These are phyloP conservation scores for Bombus consobrinus DNA, from an alignment of 1,140 invertebrate species.

Conservation along the genomic window DNA sequence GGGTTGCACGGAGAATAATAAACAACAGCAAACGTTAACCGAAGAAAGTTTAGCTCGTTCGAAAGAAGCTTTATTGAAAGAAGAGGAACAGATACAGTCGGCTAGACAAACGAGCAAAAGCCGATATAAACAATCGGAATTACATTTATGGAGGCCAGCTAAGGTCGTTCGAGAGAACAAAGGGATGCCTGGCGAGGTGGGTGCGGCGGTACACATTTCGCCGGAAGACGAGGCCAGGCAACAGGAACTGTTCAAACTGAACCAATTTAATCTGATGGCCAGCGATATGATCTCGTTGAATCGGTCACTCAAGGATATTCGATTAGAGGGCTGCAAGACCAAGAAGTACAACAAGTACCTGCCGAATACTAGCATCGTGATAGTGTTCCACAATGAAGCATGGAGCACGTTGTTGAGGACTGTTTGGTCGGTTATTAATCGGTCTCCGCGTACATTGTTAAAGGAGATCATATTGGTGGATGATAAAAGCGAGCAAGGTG, in stretches of 20 bases:
- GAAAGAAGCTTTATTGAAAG: conserved; percentile 31
- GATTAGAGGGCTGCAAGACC: conserved; percentile 92
- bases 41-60: conserved; percentile 54
- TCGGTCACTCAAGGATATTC: conserved; percentile 96
- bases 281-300: conserved; percentile 99
- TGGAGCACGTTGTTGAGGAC: conserved; percentile 98
- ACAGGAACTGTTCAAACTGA: conserved; percentile 98
- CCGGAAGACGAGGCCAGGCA: conserved; percentile 92
- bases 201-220: conserved; percentile 93
- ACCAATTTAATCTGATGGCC: conserved; percentile 99
- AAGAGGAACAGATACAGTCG: conserved; percentile 40
- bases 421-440: conserved; percentile 98
- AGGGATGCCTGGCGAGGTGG: conserved; percentile 93
- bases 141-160: conserved; percentile 89
- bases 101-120: conserved; percentile 41
- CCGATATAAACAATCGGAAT: conserved; percentile 81
- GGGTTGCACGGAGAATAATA: conserved; percentile 82
- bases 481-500: conserved; percentile 96
- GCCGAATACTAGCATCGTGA: conserved; percentile 96
- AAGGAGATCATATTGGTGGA: conserved; percentile 98
- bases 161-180: conserved; percentile 87
- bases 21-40: conserved; percentile 44
- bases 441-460: conserved; percentile 93
- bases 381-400: conserved; percentile 99
- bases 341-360: conserved; percentile 90